Percentiles rank a stretch among this genome's conserved stretches.
phyloP scores from a whole-genome alignment of 2,797 vertebrate genomes.

The Callimico goeldii region DNA sequence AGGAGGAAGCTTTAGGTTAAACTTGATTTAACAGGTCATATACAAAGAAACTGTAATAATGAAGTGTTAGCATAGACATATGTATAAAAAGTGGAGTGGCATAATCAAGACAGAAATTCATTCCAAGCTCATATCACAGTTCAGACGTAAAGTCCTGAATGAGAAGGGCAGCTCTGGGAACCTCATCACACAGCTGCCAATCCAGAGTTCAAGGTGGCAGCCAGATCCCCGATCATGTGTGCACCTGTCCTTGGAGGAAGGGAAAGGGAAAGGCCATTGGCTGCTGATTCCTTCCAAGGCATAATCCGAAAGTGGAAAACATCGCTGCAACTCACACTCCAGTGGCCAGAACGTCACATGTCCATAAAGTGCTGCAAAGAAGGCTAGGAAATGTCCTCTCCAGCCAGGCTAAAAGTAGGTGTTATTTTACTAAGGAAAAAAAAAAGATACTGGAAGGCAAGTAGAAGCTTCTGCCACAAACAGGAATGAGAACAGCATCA shows the following conservation, averaged over 20 bases:
- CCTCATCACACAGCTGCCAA: not conserved
- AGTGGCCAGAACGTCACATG: not conserved
- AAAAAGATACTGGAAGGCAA: not conserved
- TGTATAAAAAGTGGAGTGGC: not conserved
- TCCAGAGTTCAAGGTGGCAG: not conserved
- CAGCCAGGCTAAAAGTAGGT: not conserved
- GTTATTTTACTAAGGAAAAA: not conserved
- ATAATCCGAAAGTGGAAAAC: not conserved
- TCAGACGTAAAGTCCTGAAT: not conserved
- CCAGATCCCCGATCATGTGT: not conserved
- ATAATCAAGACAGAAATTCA: not conserved
- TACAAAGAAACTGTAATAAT: not conserved
- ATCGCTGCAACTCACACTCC: not conserved
- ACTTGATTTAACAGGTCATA: not conserved
- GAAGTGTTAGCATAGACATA: not conserved
- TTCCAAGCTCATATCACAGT: not conserved
- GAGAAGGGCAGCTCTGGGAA: not conserved
- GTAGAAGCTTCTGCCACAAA: not conserved
- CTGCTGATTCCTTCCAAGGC: not conserved
- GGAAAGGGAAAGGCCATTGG: not conserved
- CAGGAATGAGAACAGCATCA: not conserved
- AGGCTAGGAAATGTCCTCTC: not conserved
- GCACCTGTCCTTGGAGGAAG: not conserved
- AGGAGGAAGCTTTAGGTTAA: too few relatives aligned
- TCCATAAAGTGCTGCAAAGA: not conserved